Evolutionary conservation across 2,888 invertebrate genomes (phyloP).

Genomic region (Scotopteryx bipunctaria): DNA sequence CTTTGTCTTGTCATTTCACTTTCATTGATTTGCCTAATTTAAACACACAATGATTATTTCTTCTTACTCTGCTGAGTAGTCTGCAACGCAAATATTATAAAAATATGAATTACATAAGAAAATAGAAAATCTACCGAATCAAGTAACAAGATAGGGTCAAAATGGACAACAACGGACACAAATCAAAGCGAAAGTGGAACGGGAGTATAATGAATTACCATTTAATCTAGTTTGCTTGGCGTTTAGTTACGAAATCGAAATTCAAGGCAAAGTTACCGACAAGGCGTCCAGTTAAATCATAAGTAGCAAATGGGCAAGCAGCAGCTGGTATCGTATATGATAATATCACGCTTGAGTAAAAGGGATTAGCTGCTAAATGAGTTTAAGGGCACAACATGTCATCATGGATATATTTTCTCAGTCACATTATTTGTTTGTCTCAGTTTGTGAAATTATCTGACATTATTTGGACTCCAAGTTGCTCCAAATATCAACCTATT

Average conservation of each 20-base stretch:
- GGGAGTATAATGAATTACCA: constrained; percentile 69
- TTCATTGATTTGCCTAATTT: constrained; percentile 42
- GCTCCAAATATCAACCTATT: background rate
- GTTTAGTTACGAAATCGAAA: constrained; percentile 66
- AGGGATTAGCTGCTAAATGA: background rate
- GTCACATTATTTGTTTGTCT: too few species aligned
- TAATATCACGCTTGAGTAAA: too few species aligned
- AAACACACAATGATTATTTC: too few species aligned
- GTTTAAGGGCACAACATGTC: background rate
- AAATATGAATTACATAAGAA: too few species aligned
- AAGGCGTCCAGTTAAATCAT: background rate
- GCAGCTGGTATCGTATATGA: too few species aligned
- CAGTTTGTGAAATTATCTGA: too few species aligned
- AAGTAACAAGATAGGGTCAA: background rate
- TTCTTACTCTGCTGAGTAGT: too few species aligned
- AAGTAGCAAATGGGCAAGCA: too few species aligned
- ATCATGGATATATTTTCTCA: too few species aligned
- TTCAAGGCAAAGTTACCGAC: constrained; percentile 13
- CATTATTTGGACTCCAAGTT: background rate
- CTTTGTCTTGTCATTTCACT: constrained; percentile 57
- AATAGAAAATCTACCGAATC: background rate
- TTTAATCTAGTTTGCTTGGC: constrained; percentile 58
- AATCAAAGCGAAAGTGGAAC: constrained; percentile 56
- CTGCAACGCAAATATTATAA: too few species aligned
- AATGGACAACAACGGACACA: background rate